phyloP scores from a whole-genome alignment of 2,113 vertebrate genomes.

The Entomyzon cyanotis region DNA sequence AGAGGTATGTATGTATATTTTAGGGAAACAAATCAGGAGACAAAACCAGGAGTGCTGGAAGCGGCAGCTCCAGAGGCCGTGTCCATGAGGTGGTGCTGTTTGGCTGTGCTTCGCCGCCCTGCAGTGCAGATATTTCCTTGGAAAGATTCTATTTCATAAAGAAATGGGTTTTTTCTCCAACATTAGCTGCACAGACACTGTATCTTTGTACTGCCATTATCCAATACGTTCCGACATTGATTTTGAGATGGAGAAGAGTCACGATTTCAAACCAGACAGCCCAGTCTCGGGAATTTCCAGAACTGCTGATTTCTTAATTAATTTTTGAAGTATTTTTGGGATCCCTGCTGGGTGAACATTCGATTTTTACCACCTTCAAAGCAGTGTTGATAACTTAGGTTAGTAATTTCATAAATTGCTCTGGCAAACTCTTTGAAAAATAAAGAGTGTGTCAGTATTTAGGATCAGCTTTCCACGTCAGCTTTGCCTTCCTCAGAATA shows the following conservation, averaged over 20 bases:
- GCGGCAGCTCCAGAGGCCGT: neutral
- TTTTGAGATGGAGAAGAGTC: neutral
- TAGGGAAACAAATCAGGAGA: constrained; percentile 37
- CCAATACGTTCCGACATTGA: neutral
- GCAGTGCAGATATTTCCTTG: constrained; percentile 52
- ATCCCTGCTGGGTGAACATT: neutral
- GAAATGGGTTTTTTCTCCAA: constrained; percentile 48
- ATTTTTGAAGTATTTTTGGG: constrained; percentile 37
- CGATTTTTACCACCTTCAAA: neutral
- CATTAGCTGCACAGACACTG: constrained; percentile 46
- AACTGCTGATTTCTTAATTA: neutral
- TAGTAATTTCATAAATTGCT: neutral
- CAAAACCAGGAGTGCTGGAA: neutral
- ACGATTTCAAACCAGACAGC: neutral
- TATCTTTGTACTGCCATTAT: constrained; percentile 32
- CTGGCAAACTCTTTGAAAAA: neutral
- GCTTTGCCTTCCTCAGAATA: neutral
- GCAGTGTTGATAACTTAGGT: neutral
- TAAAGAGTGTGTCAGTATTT: neutral
- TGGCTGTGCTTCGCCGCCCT: constrained; percentile 65
- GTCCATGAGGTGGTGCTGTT: constrained; percentile 89
- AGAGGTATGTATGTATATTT: neutral
- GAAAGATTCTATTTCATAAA: constrained; percentile 12
- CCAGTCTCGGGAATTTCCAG: neutral
- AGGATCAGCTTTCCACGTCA: neutral